Evolutionary conservation across 2,113 vertebrate species (phyloP).

Genomic region (Rhinolophus sinicus): DNA sequence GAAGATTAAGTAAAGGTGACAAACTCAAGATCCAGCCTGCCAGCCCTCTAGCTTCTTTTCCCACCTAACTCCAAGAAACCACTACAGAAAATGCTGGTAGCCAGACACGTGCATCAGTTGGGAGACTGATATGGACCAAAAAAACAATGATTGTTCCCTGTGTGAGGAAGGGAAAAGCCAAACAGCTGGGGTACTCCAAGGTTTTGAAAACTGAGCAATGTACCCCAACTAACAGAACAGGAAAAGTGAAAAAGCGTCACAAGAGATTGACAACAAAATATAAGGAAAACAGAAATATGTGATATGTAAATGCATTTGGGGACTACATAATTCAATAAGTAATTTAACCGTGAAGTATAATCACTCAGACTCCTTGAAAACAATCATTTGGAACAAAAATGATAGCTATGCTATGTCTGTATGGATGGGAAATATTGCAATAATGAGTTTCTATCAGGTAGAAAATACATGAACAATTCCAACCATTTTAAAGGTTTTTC

Average conservation of each 20-base stretch:
- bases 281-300: not conserved
- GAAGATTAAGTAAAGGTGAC: not conserved
- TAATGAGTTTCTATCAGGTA: not conserved
- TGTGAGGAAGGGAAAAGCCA: not conserved
- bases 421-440: not conserved
- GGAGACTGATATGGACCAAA: not conserved
- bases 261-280: not conserved
- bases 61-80: not conserved
- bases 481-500: constrained; percentile 17
- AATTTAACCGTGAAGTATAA: not conserved
- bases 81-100: not conserved
- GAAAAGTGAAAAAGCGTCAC: not conserved
- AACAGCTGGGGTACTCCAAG: not conserved
- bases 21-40: not conserved
- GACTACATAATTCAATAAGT: constrained; percentile 6
- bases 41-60: not conserved
- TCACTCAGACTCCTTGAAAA: not conserved
- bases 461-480: constrained; percentile 35
- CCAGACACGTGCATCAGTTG: not conserved
- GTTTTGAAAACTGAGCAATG: not conserved
- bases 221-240: not conserved
- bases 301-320: not conserved
- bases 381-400: constrained; percentile 25
- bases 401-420: not conserved
- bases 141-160: not conserved